phyloP scores from a whole-genome alignment of 64 coral and sea anemone genomes.

The Stichodactyla mertensii region DNA sequence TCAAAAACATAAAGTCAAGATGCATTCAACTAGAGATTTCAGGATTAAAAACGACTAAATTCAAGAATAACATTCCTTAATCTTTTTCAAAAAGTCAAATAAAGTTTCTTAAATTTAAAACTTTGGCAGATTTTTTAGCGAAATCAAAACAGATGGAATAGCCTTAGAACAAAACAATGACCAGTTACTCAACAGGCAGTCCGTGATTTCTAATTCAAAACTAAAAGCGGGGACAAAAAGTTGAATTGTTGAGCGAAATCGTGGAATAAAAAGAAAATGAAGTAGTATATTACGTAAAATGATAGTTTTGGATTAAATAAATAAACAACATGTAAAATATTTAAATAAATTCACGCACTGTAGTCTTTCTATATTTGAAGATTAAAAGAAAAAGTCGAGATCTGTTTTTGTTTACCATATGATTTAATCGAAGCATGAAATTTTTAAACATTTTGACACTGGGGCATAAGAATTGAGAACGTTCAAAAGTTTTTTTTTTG shows the following conservation, averaged over 20 bases:
- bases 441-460: not conserved
- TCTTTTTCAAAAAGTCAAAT: not conserved
- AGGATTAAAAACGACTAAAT: too few relatives aligned
- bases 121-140: not conserved
- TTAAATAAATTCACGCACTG: not conserved
- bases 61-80: too few relatives aligned
- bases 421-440: not conserved
- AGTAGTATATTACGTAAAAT: not conserved
- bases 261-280: not conserved
- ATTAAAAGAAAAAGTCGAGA: not conserved
- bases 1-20: too few relatives aligned
- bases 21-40: too few relatives aligned
- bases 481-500: too few relatives aligned
- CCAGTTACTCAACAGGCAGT: not conserved
- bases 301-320: not conserved
- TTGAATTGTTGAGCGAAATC: not conserved
- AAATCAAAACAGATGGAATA: not conserved
- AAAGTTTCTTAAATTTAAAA: not conserved
- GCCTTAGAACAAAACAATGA: not conserved
- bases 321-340: not conserved
- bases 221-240: not conserved
- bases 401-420: not conserved
- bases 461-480: too few relatives aligned
- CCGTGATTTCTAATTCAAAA: not conserved
- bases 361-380: not conserved